Evolutionary conservation across 2,113 vertebrate species (phyloP).

Genomic region (Fregata magnificens): DNA sequence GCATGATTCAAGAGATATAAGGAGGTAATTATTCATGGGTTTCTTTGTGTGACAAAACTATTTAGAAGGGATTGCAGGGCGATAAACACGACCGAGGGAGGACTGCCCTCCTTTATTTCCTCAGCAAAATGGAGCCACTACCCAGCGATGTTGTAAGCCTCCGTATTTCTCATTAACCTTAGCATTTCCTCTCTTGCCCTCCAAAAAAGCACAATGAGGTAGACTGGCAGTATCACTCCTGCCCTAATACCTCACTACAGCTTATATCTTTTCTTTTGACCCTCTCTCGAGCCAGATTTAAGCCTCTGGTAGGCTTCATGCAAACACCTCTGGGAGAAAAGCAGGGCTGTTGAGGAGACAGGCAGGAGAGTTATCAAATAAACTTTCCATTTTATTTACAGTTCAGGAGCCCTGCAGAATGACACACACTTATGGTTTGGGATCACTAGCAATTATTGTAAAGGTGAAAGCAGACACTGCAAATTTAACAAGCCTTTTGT

Average conservation of each 20-base stretch:
- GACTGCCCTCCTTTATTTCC: neutral
- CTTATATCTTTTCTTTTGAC: neutral
- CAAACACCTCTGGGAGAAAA: neutral
- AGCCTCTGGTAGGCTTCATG: neutral
- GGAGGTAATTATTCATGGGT: neutral
- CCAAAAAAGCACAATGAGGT: neutral
- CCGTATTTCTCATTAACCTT: neutral
- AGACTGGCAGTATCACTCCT: neutral
- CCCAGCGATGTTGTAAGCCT: neutral
- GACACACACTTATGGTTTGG: slow-evolving; percentile 49
- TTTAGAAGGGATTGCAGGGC: neutral
- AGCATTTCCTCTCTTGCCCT: neutral
- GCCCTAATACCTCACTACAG: neutral
- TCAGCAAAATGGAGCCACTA: neutral
- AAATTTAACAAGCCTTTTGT: slow-evolving; percentile 93
- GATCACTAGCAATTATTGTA: slow-evolving; percentile 72
- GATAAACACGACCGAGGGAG: neutral
- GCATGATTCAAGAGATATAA: neutral
- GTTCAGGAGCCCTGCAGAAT: slow-evolving; percentile 38
- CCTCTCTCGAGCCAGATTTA: neutral
- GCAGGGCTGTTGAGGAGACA: neutral
- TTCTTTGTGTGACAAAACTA: slow-evolving; percentile 17
- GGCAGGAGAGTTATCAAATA: slow-evolving; percentile 28
- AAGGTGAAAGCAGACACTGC: slow-evolving; percentile 75
- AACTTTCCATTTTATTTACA: slow-evolving; percentile 64